Evolutionary conservation across 2,888 invertebrate genomes (phyloP).

Genomic region (Cistogaster globosa): DNA sequence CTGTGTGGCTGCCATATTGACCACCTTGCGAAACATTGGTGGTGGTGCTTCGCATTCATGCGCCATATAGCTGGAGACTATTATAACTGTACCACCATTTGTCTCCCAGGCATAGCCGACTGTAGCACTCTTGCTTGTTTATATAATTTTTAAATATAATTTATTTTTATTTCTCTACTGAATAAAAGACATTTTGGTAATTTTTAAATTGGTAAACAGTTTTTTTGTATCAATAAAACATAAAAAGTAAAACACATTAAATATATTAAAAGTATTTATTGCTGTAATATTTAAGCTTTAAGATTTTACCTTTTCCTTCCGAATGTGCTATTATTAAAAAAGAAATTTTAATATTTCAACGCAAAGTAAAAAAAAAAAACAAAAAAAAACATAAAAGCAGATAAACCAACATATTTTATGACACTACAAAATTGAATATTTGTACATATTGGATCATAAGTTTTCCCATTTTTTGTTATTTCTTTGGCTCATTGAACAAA

Average conservation of each 20-base stretch:
- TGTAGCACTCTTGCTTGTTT: too few species aligned
- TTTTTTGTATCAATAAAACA: neutral
- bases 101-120: too few species aligned
- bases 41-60: too few species aligned
- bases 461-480: neutral
- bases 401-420: constrained; percentile 52
- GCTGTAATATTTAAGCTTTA: neutral
- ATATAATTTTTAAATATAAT: too few species aligned
- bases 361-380: neutral
- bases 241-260: neutral
- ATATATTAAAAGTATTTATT: neutral
- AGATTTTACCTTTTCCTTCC: neutral
- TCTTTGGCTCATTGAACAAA: neutral
- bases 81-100: too few species aligned
- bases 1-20: too few species aligned
- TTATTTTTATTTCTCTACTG: neutral
- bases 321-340: neutral
- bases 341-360: neutral
- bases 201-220: too few species aligned
- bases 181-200: neutral
- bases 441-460: neutral
- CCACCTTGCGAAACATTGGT: too few species aligned
- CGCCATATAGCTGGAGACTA: too few species aligned
- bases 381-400: neutral
- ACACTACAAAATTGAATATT: constrained; percentile 19